A percentile compares a stretch with the other conserved stretches of the same genome.
Evolutionary conservation across 2,888 invertebrate genomes (phyloP).

Genomic region (Alcis repandata): DNA sequence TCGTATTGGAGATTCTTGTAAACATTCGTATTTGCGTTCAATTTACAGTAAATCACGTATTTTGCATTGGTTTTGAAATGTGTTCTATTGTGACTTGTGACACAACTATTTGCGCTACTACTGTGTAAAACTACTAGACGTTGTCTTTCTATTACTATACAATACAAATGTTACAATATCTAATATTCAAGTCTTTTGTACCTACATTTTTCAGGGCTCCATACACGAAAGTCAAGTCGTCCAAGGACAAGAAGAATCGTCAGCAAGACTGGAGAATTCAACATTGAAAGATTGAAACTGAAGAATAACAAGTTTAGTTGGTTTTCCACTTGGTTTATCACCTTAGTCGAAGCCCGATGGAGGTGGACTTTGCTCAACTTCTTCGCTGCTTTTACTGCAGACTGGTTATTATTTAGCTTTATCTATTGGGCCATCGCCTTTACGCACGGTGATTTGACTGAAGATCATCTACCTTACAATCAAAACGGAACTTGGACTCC

Average conservation of each 20-base stretch:
- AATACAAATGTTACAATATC: too few species aligned
- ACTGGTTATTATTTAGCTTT: constrained; percentile 95
- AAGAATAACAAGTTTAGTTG: constrained; percentile 84
- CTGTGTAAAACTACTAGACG: too few species aligned
- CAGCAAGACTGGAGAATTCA: constrained; percentile 95
- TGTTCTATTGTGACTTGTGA: too few species aligned
- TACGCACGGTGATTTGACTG: constrained; percentile 94
- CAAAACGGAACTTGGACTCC: constrained; percentile 90
- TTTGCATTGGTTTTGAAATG: too few species aligned
- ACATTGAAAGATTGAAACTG: constrained; percentile 90
- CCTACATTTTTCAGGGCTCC: constrained; percentile 45
- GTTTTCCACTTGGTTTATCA: constrained; percentile 93
- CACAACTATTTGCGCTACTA: too few species aligned
- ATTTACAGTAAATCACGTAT: not conserved
- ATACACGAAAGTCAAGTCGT: constrained; percentile 47
- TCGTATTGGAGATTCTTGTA: not conserved
- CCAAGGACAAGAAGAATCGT: constrained; percentile 86
- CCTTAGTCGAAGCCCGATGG: constrained; percentile 95
- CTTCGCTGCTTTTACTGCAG: constrained; percentile 92
- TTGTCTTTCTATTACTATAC: too few species aligned
- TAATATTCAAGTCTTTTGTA: not conserved
- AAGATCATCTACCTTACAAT: constrained; percentile 86
- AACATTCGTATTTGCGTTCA: constrained; percentile 1
- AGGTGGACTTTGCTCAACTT: constrained; percentile 96
- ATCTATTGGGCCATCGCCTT: constrained; percentile 97